phyloP scores from a whole-genome alignment of 2,888 invertebrate genomes.

The Macrophya alboannulata region DNA sequence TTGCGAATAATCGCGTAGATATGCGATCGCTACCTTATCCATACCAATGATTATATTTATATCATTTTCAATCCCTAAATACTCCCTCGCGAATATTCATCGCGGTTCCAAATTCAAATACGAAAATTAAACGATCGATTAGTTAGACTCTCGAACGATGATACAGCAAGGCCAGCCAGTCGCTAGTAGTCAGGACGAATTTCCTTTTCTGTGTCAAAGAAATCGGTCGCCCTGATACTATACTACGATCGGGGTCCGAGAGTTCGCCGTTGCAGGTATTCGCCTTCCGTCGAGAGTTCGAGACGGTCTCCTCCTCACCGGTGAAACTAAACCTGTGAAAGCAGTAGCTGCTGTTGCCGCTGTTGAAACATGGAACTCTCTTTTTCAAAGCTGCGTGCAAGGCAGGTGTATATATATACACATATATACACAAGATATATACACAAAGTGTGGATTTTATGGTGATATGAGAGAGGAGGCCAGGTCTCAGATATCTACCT shows the following conservation, averaged over 20 bases:
- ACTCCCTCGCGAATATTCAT: not conserved
- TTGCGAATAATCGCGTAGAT: not conserved
- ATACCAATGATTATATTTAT: too few relatives aligned
- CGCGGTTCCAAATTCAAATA: not conserved
- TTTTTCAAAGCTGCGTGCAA: constrained; percentile 41
- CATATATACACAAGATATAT: not conserved
- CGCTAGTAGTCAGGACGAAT: not conserved
- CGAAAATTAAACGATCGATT: not conserved
- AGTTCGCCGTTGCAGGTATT: constrained; percentile 21
- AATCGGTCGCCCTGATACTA: constrained; percentile 64
- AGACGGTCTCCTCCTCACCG: constrained; percentile 60
- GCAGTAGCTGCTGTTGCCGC: constrained; percentile 68
- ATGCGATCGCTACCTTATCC: not conserved
- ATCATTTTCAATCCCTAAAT: too few relatives aligned
- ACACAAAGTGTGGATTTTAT: not conserved
- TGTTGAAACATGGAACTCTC: constrained; percentile 45
- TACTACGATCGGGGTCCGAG: constrained; percentile 15
- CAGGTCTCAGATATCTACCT: not conserved
- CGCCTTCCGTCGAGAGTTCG: constrained; percentile 6
- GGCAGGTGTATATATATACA: not conserved
- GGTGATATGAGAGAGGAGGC: not conserved
- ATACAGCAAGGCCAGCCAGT: not conserved
- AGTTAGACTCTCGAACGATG: not conserved
- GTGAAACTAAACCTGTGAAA: constrained; percentile 77
- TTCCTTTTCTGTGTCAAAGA: constrained; percentile 76